Base-by-base conservation (phyloP, 2,113 vertebrate species). In the Oncorhynchus gorbuscha region DNA sequence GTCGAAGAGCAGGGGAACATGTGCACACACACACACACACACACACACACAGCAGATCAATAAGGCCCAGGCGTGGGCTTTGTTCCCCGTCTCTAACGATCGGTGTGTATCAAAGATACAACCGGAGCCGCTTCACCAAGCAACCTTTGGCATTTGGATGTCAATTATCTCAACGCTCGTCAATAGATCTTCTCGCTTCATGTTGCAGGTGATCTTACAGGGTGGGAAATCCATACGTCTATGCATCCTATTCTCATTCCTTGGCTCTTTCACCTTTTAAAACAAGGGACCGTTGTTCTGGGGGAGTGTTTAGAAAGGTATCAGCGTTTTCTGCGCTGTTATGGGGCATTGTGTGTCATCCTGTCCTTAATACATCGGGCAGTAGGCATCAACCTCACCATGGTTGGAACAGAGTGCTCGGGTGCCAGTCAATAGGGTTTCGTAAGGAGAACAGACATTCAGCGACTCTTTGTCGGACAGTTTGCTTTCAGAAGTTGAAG, bases 111-210 rank as follows among this genome's bases (percentile, higher is more conserved):
- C 64, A 67, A 32, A 67, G 26, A 61, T 39, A 45, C 26, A 11
- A 45, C 39, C 39, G 39, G 39, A 45, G 39, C 3, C 18, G 59
- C 74, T 65, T 59, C 62, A 69, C 58, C 7, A 32, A 69, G 68
- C 68, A 79, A 76, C 68, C 75, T 59, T 76, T 77, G 58, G 18
- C 49, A 61, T 67, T 20, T 61, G 72, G 67, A 76, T 76, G 67
- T 77, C 75, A 77, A 77, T 83, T 75, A 66, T 55, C 48, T 71
- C 59, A 65, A 66, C 59, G 20, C 20, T 22, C 8, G n/a, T 62
- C n/a, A 22, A 62, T 62, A 62, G 59, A 62, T 62, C 59, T 9
- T n/a, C n/a, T 3, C 72, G 32, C 16, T 26, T 77, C 70, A 28
- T 62, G 59, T 22, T 62, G 20, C 59, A 62, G 59, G 59, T 62